Conservation (phyloP, 2,113 vertebrate species). For the Oreochromis aureus region DNA sequence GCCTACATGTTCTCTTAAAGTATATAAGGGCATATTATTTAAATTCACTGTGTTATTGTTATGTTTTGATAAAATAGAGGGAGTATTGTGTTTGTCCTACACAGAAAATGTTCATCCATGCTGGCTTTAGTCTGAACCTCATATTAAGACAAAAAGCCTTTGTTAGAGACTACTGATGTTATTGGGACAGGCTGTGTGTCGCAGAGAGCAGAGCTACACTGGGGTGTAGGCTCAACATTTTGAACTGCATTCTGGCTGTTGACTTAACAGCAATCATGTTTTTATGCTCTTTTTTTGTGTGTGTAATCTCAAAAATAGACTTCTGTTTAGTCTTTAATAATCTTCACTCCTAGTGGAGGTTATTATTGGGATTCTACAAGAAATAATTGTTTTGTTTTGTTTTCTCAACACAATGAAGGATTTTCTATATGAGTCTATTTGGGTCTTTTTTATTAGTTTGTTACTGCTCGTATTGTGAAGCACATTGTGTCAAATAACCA, state of each 20-base stretch:
- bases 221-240: not conserved
- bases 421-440: not conserved
- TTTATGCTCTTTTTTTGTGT: not conserved
- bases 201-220: not conserved
- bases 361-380: not conserved
- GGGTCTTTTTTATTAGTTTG: not conserved
- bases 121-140: not conserved
- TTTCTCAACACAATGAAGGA: not conserved
- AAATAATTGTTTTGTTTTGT: not conserved
- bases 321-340: not conserved
- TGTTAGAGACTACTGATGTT: not conserved
- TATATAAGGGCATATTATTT: not conserved
- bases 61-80: not conserved
- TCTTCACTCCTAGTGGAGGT: not conserved
- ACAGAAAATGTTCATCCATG: not conserved
- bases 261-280: not conserved
- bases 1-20: not conserved
- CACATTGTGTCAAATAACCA: not conserved
- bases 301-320: not conserved
- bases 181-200: not conserved
- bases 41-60: not conserved
- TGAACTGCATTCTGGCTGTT: not conserved
- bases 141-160: not conserved
- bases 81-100: not conserved
- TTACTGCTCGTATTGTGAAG: not conserved